Evolutionary conservation across 1,140 invertebrate genomes (phyloP).

Genomic region (Heliconius melpomene): DNA sequence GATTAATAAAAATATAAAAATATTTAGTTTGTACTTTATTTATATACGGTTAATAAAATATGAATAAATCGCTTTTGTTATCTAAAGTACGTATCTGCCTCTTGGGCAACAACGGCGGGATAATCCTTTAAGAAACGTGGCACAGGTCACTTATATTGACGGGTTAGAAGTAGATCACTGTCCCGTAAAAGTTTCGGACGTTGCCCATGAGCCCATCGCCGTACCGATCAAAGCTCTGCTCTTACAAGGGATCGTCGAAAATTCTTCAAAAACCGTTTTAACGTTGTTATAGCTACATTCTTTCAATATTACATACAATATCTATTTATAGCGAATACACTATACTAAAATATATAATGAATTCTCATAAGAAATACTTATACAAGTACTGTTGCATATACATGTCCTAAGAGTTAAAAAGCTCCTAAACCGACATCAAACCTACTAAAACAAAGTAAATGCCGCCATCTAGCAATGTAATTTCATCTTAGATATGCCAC

Average conservation of each 20-base stretch:
- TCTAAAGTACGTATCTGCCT: background rate
- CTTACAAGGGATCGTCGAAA: background rate
- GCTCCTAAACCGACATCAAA: too few species aligned
- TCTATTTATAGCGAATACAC: background rate
- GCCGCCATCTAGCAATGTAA: background rate
- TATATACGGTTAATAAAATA: background rate
- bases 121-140: slow-evolving; percentile 29
- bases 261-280: slow-evolving; percentile 47
- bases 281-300: background rate
- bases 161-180: slow-evolving; percentile 71
- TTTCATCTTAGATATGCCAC: slow-evolving; percentile 1
- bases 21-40: too few species aligned
- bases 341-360: too few species aligned
- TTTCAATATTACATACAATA: background rate
- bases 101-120: background rate
- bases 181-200: slow-evolving; percentile 75
- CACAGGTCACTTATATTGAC: slow-evolving; percentile 39
- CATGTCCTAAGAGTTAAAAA: too few species aligned
- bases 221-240: slow-evolving; percentile 62
- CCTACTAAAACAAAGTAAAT: background rate
- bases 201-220: slow-evolving; percentile 61
- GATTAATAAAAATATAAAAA: too few species aligned
- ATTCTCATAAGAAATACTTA: too few species aligned
- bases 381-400: too few species aligned
- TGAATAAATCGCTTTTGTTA: background rate